These are phyloP conservation scores for Caracal caracal DNA, from an alignment of 2,113 vertebrate genomes.

Conservation along the genomic window DNA sequence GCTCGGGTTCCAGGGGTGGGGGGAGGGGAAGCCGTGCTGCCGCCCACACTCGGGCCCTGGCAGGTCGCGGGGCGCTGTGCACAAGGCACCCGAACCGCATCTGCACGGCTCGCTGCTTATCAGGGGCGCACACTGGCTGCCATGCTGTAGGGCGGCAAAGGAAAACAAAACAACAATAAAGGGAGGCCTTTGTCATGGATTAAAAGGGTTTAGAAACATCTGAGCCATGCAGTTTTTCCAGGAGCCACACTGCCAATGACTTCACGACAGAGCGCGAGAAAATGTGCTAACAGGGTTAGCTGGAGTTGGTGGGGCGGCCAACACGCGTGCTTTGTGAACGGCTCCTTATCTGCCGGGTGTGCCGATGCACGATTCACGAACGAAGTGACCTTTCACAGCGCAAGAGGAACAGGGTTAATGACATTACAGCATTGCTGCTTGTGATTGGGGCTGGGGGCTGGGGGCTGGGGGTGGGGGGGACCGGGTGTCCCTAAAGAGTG, in stretches of 20 bases:
- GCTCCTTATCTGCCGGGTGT: conserved; percentile 79
- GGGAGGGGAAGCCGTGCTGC: conserved; percentile 15
- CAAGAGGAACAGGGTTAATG: conserved; percentile 85
- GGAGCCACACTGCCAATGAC: conserved; percentile 85
- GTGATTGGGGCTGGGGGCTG: conserved; percentile 50
- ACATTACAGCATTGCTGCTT: conserved; percentile 75
- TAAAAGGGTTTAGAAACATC: conserved; percentile 89
- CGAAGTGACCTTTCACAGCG: conserved; percentile 81
- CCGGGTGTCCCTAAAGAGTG: conserved; percentile 74
- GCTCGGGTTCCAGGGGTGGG: conserved; percentile 49
- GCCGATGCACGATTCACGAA: conserved; percentile 65
- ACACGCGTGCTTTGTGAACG: conserved; percentile 80
- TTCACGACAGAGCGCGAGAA: conserved; percentile 84
- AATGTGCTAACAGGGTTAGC: conserved; percentile 83
- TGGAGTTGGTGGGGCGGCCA: conserved; percentile 79
- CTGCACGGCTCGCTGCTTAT: conserved; percentile 88
- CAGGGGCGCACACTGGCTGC: conserved; percentile 86
- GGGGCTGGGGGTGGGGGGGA: no score
- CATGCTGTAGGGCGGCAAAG: conserved; percentile 87
- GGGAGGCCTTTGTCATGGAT: conserved; percentile 87
- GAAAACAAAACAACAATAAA: conserved; percentile 89
- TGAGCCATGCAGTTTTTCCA: conserved; percentile 87
- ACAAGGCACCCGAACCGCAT: conserved; percentile 78
- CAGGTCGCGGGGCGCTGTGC: conserved; percentile 64
- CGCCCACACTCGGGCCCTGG: conserved; percentile 73